These are phyloP conservation scores for Phataginus tricuspis DNA, from an alignment of 2,797 vertebrate genomes.

Conservation along the genomic window DNA sequence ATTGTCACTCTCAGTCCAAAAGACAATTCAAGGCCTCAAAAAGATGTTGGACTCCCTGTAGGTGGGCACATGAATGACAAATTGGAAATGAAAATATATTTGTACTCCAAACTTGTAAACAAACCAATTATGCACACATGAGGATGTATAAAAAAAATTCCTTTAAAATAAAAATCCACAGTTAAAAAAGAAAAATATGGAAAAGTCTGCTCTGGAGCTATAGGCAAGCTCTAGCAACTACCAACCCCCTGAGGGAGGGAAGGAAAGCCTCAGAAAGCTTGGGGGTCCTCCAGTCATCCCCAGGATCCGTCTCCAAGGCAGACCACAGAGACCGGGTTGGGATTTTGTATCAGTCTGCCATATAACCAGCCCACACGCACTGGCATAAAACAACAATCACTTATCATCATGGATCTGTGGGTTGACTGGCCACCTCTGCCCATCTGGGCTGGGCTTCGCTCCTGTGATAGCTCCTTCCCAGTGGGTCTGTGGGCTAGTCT, in stretches of 20 bases:
- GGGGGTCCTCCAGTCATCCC: background rate
- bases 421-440: background rate
- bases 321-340: background rate
- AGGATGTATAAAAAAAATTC: background rate
- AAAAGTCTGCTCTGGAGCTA: background rate
- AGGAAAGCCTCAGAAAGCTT: background rate
- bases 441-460: background rate
- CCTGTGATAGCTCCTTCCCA: no score
- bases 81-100: background rate
- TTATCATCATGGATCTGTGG: background rate
- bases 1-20: background rate
- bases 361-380: no score
- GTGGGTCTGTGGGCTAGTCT: background rate
- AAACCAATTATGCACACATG: background rate
- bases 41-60: background rate
- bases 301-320: background rate
- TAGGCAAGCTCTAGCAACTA: background rate
- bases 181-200: background rate
- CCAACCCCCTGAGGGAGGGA: background rate
- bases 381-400: background rate
- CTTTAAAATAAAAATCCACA: background rate
- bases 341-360: no score
- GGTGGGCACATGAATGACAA: background rate
- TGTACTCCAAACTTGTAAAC: background rate
- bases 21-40: background rate